Evolutionary conservation across 1,140 invertebrate species (phyloP), one percentile per base, ranked within the genome.

Genomic region (Calephelis nemesis): DNA sequence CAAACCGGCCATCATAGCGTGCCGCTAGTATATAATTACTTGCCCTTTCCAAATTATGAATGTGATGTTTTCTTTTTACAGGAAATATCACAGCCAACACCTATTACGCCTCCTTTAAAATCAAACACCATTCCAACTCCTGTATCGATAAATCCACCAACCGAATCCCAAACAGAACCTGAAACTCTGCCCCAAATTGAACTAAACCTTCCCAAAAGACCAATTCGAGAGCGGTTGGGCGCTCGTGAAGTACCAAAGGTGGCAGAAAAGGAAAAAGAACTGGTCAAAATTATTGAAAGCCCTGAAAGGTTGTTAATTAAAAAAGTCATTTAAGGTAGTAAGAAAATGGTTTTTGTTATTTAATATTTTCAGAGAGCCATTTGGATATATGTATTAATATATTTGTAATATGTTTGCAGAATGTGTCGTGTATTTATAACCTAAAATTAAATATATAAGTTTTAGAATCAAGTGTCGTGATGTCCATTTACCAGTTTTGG

Each of bases 161-260:
- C 65, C 71, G 71, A 68, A 64, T 65, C 69, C 45, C 58, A 71
- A 72, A 79, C 78, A 67, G 77, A 79, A 13, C 73, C 75, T 52
- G 85, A 90, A 65, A 76, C 67, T 5, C 71, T 92, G 42, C 91
- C 92, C 0, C 87, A 90, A 71, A 92, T 92, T 63, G 92, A 92
- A 75, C 70, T 92, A 11, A 91, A 92, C 68, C 81, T 92, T 10
- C 92, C 91, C 8, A 92, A 92, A 78, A 85, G 92, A 65, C 88
- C 92, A 4, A 74, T 92, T 4, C 83, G 91, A 68, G 91, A 92
- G 54, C 81, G 91, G 50, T 79, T 92, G 0, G 88, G 90, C 10
- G 74, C 75, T 40, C 77, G 80, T 9, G 77, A 84, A 54, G 66
- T 72, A 47, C 8, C 68, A 30, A 83, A 82, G 65, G 76, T 62